Percentiles rank a stretch among this genome's conserved stretches.
These are phyloP conservation scores for Drosophila colorata DNA, from an alignment of 2,888 invertebrate genomes.

Conservation along the genomic window DNA sequence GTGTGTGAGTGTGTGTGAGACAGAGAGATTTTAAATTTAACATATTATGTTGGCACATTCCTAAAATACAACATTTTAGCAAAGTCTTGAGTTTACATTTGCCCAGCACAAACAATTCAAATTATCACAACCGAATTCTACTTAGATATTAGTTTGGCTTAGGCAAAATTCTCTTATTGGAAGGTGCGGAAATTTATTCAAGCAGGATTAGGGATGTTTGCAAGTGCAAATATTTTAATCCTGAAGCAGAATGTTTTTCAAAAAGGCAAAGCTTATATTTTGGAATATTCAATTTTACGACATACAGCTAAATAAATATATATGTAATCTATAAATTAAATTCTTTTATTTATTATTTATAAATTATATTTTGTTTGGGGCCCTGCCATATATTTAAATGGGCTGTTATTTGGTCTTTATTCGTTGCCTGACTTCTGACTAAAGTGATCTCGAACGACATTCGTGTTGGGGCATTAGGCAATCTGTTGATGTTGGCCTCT, in stretches of 20 bases:
- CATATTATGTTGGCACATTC: constrained; percentile 32
- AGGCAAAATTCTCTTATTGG: no score
- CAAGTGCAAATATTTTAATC: no score
- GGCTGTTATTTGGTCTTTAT: neutral
- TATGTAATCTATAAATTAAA: neutral
- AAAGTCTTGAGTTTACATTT: no score
- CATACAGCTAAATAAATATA: no score
- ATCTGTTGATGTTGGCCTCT: constrained; percentile 32
- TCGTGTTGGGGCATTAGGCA: constrained; percentile 9
- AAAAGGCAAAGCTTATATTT: no score
- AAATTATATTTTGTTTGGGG: neutral
- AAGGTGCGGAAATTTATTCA: no score
- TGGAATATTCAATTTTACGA: no score
- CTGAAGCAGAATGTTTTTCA: no score
- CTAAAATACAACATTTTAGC: neutral
- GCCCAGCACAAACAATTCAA: neutral
- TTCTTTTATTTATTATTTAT: neutral
- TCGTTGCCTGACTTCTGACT: neutral
- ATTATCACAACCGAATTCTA: neutral
- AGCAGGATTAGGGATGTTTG: no score
- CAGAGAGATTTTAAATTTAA: constrained; percentile 35
- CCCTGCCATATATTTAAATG: neutral
- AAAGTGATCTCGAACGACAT: constrained; percentile 7
- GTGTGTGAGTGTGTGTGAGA: constrained; percentile 6
- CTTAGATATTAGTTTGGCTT: no score